phyloP scores from a whole-genome alignment of 2,113 vertebrate species.

The Diglossa brunneiventris region DNA sequence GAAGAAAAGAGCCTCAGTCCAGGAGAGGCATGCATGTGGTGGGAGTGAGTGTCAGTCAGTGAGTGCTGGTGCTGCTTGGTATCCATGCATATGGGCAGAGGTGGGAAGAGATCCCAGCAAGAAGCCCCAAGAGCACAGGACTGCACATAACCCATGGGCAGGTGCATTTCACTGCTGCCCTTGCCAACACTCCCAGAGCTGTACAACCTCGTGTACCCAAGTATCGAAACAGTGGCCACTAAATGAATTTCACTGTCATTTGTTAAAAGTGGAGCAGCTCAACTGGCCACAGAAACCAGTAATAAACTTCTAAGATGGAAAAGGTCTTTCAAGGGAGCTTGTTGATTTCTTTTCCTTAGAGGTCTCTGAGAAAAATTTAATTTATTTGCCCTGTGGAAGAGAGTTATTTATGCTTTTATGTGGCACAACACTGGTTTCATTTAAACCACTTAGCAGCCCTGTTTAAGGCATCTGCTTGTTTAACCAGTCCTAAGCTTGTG shows the following conservation, averaged over 20 bases:
- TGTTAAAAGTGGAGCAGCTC: not conserved
- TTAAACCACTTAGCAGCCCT: not conserved
- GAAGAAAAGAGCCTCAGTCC: not conserved
- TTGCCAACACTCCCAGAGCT: not conserved
- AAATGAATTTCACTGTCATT: not conserved
- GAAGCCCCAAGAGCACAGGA: not conserved
- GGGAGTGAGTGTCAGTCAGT: accelerated
- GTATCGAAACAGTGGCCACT: not conserved
- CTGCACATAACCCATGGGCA: not conserved
- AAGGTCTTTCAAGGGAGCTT: not conserved
- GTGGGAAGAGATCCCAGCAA: accelerated
- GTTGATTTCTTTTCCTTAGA: not conserved
- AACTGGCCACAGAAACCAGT: not conserved
- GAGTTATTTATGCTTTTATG: not conserved
- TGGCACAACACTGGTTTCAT: not conserved
- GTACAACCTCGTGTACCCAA: accelerated
- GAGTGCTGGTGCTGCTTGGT: not conserved
- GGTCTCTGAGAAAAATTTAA: not conserved
- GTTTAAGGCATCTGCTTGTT: not conserved
- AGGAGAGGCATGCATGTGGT: not conserved
- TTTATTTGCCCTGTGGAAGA: not conserved
- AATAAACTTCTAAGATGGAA: not conserved
- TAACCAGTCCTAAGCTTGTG: not conserved
- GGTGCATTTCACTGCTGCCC: not conserved
- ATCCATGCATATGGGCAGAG: accelerated